Evolutionary conservation across 2,113 vertebrate species (phyloP).

Genomic region (Melospiza georgiana): DNA sequence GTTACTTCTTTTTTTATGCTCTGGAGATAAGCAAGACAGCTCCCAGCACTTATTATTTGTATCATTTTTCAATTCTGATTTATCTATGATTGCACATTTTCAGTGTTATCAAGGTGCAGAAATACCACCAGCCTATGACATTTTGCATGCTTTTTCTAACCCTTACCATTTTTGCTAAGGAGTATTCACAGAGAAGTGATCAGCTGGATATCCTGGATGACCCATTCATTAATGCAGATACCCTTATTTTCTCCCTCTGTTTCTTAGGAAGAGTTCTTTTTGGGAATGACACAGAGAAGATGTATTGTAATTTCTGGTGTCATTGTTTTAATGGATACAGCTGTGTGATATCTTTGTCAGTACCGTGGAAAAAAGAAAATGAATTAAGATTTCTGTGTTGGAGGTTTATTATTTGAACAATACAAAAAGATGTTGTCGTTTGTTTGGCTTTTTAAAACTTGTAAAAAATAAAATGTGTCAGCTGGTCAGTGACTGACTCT

Average conservation of each 20-base stretch:
- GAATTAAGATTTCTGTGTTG: background rate
- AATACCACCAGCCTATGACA: background rate
- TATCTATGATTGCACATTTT: background rate
- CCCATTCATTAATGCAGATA: background rate
- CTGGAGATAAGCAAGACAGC: background rate
- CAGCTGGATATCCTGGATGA: background rate
- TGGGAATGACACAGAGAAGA: background rate
- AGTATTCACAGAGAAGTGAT: background rate
- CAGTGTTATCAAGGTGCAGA: background rate
- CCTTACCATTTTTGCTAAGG: background rate
- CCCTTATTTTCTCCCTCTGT: background rate
- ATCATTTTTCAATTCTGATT: background rate
- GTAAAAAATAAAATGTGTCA: background rate
- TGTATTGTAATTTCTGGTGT: background rate
- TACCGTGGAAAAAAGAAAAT: background rate
- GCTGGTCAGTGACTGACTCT: background rate
- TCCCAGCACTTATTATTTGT: background rate
- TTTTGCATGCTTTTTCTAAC: background rate
- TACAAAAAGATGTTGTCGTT: background rate
- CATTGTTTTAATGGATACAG: background rate
- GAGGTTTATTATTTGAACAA: background rate
- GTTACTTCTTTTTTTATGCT: background rate
- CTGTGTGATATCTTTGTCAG: background rate
- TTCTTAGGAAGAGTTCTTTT: background rate
- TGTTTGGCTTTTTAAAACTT: background rate